These are phyloP conservation scores for Notocelia uddmanniana DNA, from an alignment of 2,888 invertebrate genomes.

Conservation along the genomic window DNA sequence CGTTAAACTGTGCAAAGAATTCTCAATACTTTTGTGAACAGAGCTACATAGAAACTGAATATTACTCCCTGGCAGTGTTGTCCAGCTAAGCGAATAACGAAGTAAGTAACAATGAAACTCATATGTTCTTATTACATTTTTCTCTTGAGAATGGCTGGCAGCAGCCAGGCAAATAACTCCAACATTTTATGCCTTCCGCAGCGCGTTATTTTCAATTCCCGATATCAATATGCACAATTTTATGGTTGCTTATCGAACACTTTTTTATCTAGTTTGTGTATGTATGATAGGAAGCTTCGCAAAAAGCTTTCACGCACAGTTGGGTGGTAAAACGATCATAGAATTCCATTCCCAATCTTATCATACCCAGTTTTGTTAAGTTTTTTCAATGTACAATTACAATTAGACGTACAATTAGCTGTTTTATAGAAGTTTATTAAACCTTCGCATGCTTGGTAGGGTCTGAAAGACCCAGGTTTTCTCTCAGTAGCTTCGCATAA, in stretches of 20 bases:
- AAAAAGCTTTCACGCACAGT: not conserved
- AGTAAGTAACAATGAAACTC: not conserved
- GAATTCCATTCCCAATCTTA: not conserved
- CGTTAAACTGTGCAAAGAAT: constrained; percentile 28
- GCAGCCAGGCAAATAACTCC: constrained; percentile 23
- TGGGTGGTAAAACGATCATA: not conserved
- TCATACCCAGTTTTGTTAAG: too few species aligned
- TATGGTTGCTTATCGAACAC: constrained; percentile 36
- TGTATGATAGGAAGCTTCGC: not conserved
- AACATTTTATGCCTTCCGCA: constrained; percentile 42
- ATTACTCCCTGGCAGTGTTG: constrained; percentile 16
- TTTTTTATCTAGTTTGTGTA: constrained; percentile 32
- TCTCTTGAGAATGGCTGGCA: not conserved
- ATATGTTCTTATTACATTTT: constrained; percentile 7
- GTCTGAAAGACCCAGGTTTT: too few species aligned
- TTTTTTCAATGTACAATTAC: too few species aligned
- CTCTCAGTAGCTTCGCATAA: too few species aligned
- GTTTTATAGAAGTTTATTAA: too few species aligned
- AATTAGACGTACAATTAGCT: too few species aligned
- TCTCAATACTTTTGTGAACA: constrained; percentile 19
- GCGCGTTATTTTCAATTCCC: constrained; percentile 44
- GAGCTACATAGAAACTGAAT: constrained; percentile 34
- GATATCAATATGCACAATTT: constrained; percentile 45
- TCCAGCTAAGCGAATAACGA: not conserved
- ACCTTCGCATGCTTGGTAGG: too few species aligned